Conservation (phyloP, 2,113 vertebrate genomes). For the Haemorhous mexicanus region DNA sequence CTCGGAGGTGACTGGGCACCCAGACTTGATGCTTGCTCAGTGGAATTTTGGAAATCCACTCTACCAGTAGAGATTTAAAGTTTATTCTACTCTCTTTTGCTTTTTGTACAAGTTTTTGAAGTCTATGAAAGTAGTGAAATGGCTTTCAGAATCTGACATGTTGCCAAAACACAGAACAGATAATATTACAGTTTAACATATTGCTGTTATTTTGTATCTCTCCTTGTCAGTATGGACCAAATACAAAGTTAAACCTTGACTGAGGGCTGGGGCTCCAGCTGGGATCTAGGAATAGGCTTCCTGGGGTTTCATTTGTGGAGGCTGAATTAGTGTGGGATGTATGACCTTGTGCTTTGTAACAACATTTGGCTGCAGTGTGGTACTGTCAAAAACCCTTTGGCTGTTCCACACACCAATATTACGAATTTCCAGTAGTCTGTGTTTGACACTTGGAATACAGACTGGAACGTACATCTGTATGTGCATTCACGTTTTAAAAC, state of each 20-base stretch:
- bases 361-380: background rate
- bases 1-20: conserved; percentile 26
- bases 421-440: background rate
- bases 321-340: background rate
- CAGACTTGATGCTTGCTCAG: background rate
- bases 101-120: background rate
- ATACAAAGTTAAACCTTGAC: background rate
- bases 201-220: background rate
- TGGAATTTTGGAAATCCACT: conserved; percentile 27
- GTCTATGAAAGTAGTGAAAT: background rate
- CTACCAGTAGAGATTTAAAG: background rate
- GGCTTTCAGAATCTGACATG: background rate
- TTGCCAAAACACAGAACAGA: background rate
- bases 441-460: background rate
- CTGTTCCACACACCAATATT: background rate
- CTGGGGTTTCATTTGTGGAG: background rate
- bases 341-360: background rate
- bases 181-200: background rate
- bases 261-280: background rate
- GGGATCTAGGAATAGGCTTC: background rate
- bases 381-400: background rate
- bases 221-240: background rate
- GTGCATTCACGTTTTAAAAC: background rate
- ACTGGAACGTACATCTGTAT: background rate
- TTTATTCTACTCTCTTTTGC: background rate